These are phyloP conservation scores for Drosophila austrosaltans DNA, from an alignment of 2,888 invertebrate species.

Conservation along the genomic window DNA sequence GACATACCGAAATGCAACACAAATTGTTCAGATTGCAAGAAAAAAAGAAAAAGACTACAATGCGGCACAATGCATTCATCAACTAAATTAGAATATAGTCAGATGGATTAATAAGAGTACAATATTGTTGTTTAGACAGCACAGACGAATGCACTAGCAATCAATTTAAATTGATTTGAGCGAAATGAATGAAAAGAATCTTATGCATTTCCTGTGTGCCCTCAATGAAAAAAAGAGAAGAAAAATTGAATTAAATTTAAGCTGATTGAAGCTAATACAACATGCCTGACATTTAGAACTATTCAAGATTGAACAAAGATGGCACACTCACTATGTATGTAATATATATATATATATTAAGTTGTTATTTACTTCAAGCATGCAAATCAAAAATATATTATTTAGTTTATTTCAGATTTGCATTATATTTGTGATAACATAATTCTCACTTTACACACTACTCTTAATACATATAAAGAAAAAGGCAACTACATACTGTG, in stretches of 20 bases:
- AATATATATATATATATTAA: background rate
- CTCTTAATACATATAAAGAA: background rate
- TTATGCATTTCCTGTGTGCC: constrained; percentile 42
- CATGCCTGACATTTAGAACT: background rate
- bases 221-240: background rate
- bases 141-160: constrained; percentile 32
- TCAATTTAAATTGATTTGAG: constrained; percentile 19
- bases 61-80: constrained; percentile 45
- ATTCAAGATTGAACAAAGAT: background rate
- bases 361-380: background rate
- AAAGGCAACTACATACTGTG: constrained; percentile 3
- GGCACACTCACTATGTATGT: background rate
- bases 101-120: constrained; percentile 56
- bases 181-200: constrained; percentile 27
- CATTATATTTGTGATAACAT: background rate
- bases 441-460: background rate
- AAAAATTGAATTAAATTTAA: constrained; percentile 1
- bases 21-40: constrained; percentile 55
- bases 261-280: constrained; percentile 8
- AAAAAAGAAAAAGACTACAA: constrained; percentile 35
- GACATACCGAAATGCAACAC: constrained; percentile 48
- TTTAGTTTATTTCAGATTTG: background rate
- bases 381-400: background rate
- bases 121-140: constrained; percentile 32
- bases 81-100: constrained; percentile 61